phyloP scores from a whole-genome alignment of 1,140 invertebrate genomes.

The Sweltsa coloradensis region DNA sequence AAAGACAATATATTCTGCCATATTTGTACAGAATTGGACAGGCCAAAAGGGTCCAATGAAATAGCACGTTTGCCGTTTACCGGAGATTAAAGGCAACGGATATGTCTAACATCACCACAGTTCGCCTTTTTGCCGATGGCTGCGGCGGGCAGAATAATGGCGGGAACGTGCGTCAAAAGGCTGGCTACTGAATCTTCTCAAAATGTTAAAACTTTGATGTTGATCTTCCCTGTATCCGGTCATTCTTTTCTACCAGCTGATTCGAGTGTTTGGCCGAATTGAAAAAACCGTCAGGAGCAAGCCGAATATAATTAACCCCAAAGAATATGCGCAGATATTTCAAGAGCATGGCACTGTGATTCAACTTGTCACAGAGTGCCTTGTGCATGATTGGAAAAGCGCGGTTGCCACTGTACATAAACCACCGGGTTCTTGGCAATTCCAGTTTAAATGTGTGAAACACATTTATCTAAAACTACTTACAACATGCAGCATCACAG shows the following conservation, averaged over 20 bases:
- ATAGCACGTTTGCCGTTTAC: constrained; percentile 8
- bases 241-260: constrained; percentile 5
- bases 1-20: constrained; percentile 6
- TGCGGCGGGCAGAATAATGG: constrained; percentile 11
- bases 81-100: neutral
- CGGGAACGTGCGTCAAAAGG: constrained; percentile 1
- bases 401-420: neutral
- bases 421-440: neutral
- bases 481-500: neutral
- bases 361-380: neutral
- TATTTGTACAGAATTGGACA: constrained; percentile 1
- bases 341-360: neutral
- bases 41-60: constrained; percentile 6
- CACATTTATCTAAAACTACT: neutral
- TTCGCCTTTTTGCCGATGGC: constrained; percentile 5
- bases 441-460: neutral
- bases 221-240: neutral
- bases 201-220: constrained; percentile 3
- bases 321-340: constrained; percentile 4
- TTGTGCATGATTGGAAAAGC: neutral
- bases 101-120: constrained; percentile 7
- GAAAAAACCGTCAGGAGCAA: constrained; percentile 5
- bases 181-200: constrained; percentile 1
- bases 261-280: constrained; percentile 10
- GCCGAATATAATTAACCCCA: neutral